phyloP scores from a whole-genome alignment of 2,888 invertebrate species.

The Adelognathus sp. region DNA sequence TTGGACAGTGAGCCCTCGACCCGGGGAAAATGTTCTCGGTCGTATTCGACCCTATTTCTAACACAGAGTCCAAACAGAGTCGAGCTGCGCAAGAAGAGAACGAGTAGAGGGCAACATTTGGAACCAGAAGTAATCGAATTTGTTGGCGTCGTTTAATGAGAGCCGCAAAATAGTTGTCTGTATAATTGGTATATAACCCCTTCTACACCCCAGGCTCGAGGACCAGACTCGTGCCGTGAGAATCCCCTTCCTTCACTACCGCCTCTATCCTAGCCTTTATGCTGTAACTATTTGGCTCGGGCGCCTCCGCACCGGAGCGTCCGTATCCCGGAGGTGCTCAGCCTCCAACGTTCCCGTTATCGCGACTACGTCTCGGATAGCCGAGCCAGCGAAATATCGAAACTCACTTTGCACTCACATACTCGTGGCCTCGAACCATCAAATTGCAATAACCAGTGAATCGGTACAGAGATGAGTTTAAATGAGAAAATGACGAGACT shows the following conservation, averaged over 20 bases:
- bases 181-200: slow-evolving; percentile 78
- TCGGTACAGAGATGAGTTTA: background rate
- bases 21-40: slow-evolving; percentile 75
- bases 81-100: slow-evolving; percentile 42
- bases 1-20: slow-evolving; percentile 60
- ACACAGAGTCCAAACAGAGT: slow-evolving; percentile 28
- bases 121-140: slow-evolving; percentile 80
- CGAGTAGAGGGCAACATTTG: slow-evolving; percentile 75
- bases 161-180: slow-evolving; percentile 79
- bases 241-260: slow-evolving; percentile 37
- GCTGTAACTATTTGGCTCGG: slow-evolving; percentile 73
- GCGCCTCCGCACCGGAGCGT: slow-evolving; percentile 59
- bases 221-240: slow-evolving; percentile 57
- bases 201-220: slow-evolving; percentile 58
- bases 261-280: slow-evolving; percentile 41
- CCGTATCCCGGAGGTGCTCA: slow-evolving; percentile 67
- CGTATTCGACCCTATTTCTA: slow-evolving; percentile 64
- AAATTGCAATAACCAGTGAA: slow-evolving; percentile 39
- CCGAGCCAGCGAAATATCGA: slow-evolving; percentile 33
- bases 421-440: slow-evolving; percentile 4
- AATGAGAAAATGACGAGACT: too few relatives aligned
- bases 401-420: slow-evolving; percentile 57
- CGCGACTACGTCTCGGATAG: slow-evolving; percentile 43
- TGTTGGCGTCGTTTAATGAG: slow-evolving; percentile 81
- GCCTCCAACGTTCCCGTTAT: slow-evolving; percentile 51